Percentiles rank a stretch among this genome's conserved stretches.
These are phyloP conservation scores for Formica exsecta DNA, from an alignment of 1,140 invertebrate genomes.

Conservation along the genomic window DNA sequence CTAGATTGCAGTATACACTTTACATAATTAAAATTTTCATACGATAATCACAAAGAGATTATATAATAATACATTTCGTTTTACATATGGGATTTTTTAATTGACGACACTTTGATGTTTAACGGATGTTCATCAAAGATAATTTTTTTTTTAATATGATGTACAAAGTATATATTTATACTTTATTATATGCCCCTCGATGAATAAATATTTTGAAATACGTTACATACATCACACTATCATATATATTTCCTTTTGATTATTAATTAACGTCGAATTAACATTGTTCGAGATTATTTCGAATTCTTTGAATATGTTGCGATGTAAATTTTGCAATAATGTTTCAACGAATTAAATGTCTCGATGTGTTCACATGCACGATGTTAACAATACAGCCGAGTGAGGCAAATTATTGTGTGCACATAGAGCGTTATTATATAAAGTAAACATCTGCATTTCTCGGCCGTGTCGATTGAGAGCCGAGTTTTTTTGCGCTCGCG, in stretches of 20 bases:
- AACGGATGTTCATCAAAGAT: not conserved
- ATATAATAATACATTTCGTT: slow-evolving; percentile 16
- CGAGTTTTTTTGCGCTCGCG: not conserved
- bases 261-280: slow-evolving; percentile 1
- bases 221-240: not conserved
- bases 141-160: not conserved
- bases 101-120: not conserved
- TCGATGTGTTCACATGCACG: not conserved
- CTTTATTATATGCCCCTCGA: not conserved
- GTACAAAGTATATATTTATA: not conserved
- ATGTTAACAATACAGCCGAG: not conserved
- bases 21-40: slow-evolving; percentile 28
- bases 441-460: slow-evolving; percentile 44
- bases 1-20: slow-evolving; percentile 31
- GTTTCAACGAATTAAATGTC: slow-evolving; percentile 22
- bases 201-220: not conserved
- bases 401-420: not conserved
- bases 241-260: not conserved
- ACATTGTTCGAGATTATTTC: not conserved
- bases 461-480: not conserved
- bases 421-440: slow-evolving; percentile 12
- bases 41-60: not conserved
- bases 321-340: slow-evolving; percentile 28
- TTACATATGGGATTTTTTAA: not conserved
- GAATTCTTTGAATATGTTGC: slow-evolving; percentile 11